A percentile compares a stretch with the other conserved stretches of the same genome.
These are phyloP conservation scores for Agrotis puta DNA, from an alignment of 2,888 invertebrate genomes.

Conservation along the genomic window DNA sequence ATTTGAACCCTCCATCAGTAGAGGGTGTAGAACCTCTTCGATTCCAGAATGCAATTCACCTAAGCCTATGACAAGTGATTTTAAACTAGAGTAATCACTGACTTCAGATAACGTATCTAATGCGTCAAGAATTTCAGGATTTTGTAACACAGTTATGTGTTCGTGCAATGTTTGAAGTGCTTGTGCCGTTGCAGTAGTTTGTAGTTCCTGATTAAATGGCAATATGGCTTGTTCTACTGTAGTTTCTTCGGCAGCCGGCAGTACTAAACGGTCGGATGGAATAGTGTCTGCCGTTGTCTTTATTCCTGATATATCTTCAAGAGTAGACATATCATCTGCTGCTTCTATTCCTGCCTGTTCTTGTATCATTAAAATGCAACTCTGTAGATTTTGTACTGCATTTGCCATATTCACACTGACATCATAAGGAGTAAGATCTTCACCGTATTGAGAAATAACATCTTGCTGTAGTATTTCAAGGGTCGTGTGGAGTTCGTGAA, in stretches of 20 bases:
- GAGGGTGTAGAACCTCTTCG: constrained; percentile 82
- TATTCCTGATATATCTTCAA: constrained; percentile 91
- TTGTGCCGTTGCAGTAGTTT: constrained; percentile 77
- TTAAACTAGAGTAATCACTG: constrained; percentile 81
- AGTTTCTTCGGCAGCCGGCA: constrained; percentile 77
- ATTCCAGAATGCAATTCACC: constrained; percentile 79
- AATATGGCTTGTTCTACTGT: constrained; percentile 68
- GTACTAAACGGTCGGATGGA: constrained; percentile 78
- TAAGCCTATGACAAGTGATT: constrained; percentile 77
- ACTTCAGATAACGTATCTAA: constrained; percentile 82
- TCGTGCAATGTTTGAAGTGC: constrained; percentile 81
- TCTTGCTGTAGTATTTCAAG: constrained; percentile 87
- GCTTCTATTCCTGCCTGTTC: constrained; percentile 88
- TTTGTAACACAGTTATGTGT: constrained; percentile 79
- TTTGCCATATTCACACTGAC: constrained; percentile 79
- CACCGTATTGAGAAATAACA: constrained; percentile 83
- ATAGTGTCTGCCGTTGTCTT: constrained; percentile 90
- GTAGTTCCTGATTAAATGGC: constrained; percentile 66
- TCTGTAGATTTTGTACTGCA: constrained; percentile 83
- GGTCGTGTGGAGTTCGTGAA: constrained; percentile 84
- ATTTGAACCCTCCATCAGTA: constrained; percentile 78
- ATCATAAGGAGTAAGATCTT: constrained; percentile 75
- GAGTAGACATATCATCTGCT: constrained; percentile 89
- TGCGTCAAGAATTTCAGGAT: constrained; percentile 80
- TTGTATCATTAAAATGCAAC: constrained; percentile 86